A percentile compares a stretch with the other conserved stretches of the same genome.
These are phyloP conservation scores for Zosterops lateralis DNA, from an alignment of 2,113 vertebrate genomes.

Conservation along the genomic window DNA sequence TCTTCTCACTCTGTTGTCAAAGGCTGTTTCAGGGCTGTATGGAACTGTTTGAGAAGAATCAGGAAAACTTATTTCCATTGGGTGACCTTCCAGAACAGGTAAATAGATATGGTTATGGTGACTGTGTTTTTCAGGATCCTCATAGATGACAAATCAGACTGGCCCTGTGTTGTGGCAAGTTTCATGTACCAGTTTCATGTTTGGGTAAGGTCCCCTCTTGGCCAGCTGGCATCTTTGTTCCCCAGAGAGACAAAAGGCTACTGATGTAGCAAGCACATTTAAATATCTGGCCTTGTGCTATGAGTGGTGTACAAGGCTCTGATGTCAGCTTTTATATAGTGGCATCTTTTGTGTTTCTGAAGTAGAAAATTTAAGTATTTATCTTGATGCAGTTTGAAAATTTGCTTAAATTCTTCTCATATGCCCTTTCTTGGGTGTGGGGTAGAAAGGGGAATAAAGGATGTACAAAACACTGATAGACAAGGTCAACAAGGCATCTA, in stretches of 20 bases:
- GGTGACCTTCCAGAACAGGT: not conserved
- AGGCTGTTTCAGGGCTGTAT: not conserved
- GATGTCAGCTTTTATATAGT: not conserved
- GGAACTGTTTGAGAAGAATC: not conserved
- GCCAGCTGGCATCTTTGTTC: not conserved
- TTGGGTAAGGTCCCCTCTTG: not conserved
- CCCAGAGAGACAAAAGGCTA: not conserved
- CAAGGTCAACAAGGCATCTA: not conserved
- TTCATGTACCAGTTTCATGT: not conserved
- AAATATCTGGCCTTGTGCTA: not conserved
- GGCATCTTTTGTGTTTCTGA: not conserved
- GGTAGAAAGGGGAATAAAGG: no score
- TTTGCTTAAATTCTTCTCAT: not conserved
- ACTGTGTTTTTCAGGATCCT: not conserved
- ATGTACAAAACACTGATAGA: not conserved
- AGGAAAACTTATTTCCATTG: not conserved
- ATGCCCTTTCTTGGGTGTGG: not conserved
- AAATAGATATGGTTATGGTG: not conserved
- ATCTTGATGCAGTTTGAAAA: not conserved
- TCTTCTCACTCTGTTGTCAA: not conserved
- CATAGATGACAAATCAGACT: not conserved
- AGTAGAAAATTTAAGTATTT: not conserved
- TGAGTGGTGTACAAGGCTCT: not conserved
- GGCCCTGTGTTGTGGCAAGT: not conserved
- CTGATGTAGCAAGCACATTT: not conserved